Percentiles rank a stretch among this genome's conserved stretches.
These are phyloP conservation scores for Callopanchax toddi DNA, from an alignment of 2,113 vertebrate genomes.

Conservation along the genomic window DNA sequence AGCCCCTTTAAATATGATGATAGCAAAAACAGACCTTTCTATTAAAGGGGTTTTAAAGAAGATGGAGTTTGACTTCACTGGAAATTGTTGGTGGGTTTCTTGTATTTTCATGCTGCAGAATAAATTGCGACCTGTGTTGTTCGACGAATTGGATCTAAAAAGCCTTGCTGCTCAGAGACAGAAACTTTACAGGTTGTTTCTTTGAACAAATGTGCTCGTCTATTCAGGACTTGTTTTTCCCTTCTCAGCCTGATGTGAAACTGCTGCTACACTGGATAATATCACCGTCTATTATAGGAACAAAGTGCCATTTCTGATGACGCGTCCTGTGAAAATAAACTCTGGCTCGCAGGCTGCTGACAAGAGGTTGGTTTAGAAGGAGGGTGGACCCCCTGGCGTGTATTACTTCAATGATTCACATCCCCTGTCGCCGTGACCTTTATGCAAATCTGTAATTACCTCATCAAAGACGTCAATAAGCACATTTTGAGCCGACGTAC, in stretches of 20 bases:
- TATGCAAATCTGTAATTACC: conserved; percentile 46
- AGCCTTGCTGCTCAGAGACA: too few species aligned
- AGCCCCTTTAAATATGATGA: too few species aligned
- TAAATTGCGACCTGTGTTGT: too few species aligned
- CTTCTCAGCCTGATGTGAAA: conserved; percentile 2
- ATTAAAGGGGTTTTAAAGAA: too few species aligned
- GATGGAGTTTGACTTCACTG: too few species aligned
- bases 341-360: background rate
- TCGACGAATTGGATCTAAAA: too few species aligned
- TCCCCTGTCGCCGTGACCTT: conserved; percentile 43
- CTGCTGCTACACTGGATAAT: conserved; percentile 3
- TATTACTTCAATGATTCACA: conserved; percentile 46
- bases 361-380: background rate
- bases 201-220: background rate
- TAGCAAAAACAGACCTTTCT: too few species aligned
- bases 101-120: too few species aligned
- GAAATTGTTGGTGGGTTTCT: too few species aligned
- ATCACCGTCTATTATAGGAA: conserved; percentile 21
- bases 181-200: background rate
- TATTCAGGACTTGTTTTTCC: background rate
- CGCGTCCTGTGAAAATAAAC: conserved; percentile 20
- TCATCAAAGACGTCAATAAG: conserved; percentile 55
- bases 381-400: conserved; percentile 28
- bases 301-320: conserved; percentile 21
- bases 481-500: conserved; percentile 38